These are phyloP conservation scores for Cherax destructor DNA, from an alignment of 1,140 invertebrate species.

Conservation along the genomic window DNA sequence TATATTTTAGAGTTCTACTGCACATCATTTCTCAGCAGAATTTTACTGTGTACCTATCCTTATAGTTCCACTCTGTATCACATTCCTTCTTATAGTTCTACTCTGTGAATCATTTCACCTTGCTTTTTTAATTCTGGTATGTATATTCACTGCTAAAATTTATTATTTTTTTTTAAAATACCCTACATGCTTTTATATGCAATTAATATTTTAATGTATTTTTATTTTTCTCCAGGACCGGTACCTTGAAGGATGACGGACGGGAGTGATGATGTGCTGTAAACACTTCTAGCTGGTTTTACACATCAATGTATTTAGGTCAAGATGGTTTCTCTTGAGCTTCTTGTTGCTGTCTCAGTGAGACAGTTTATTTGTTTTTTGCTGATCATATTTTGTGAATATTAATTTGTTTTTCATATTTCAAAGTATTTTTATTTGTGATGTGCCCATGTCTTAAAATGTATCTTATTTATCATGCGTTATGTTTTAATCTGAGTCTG, in stretches of 20 bases:
- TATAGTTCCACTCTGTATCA: too few relatives aligned
- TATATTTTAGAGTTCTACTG: too few relatives aligned
- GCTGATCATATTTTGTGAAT: neutral
- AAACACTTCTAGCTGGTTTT: neutral
- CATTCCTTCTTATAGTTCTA: too few relatives aligned
- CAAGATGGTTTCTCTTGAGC: neutral
- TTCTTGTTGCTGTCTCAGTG: neutral
- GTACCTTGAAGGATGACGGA: neutral
- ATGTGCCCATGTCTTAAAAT: neutral
- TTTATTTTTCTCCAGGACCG: neutral
- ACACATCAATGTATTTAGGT: constrained; percentile 1
- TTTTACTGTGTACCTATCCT: too few relatives aligned
- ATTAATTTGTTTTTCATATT: neutral
- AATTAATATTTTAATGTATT: too few relatives aligned
- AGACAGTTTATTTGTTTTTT: neutral
- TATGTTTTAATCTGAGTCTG: neutral
- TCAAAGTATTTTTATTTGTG: neutral
- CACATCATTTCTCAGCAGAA: too few relatives aligned
- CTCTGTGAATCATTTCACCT: too few relatives aligned
- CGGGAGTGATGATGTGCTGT: neutral
- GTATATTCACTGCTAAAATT: too few relatives aligned
- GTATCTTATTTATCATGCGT: neutral
- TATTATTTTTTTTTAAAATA: too few relatives aligned
- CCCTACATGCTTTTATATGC: too few relatives aligned
- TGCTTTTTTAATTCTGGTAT: too few relatives aligned